Percentiles rank a stretch among this genome's conserved stretches.
Conservation (phyloP, 2,113 vertebrate genomes). For the Clarias batrachus region DNA sequence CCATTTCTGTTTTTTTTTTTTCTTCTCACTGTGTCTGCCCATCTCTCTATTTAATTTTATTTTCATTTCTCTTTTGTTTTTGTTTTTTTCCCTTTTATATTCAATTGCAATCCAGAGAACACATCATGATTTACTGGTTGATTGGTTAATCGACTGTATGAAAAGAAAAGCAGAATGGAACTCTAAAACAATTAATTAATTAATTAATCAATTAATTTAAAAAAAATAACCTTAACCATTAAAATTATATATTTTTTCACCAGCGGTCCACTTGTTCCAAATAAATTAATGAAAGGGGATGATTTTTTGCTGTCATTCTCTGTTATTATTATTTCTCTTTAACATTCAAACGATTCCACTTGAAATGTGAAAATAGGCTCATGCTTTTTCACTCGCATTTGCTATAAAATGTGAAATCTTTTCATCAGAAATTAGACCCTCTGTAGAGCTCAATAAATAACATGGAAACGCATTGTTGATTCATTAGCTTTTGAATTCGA, state of each 20-base stretch:
- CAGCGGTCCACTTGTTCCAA: background rate
- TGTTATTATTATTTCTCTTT: background rate
- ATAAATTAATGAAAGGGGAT: background rate
- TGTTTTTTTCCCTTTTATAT: background rate
- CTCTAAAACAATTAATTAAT: background rate
- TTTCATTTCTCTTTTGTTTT: conserved; percentile 39
- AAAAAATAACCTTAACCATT: background rate
- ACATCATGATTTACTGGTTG: background rate
- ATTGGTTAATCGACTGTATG: conserved; percentile 8
- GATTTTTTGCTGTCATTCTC: background rate
- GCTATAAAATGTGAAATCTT: background rate
- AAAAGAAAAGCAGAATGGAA: background rate
- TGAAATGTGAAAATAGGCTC: background rate
- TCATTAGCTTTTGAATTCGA: background rate
- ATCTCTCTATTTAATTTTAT: conserved; percentile 48
- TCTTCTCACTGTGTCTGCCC: conserved; percentile 46
- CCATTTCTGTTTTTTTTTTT: conserved; percentile 28
- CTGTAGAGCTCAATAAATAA: background rate
- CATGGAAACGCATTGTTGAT: background rate
- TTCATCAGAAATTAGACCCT: background rate
- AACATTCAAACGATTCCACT: conserved; percentile 8
- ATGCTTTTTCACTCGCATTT: background rate
- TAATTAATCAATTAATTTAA: no score
- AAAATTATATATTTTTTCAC: background rate
- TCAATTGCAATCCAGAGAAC: background rate